These are phyloP conservation scores for Lycopodina hypogea DNA, from an alignment of 37 sponge, comb jelly and placozoan species.

Conservation along the genomic window DNA sequence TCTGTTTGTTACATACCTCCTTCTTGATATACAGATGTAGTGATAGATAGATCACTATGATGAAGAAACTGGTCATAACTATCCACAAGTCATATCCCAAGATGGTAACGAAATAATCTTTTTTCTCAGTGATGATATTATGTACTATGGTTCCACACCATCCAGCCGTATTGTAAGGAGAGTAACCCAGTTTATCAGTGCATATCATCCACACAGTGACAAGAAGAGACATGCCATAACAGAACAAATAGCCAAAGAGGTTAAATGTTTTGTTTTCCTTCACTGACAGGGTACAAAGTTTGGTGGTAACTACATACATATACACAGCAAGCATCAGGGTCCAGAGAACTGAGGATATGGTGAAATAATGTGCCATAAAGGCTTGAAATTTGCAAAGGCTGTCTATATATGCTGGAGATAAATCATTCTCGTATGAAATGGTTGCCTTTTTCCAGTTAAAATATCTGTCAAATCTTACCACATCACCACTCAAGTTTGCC, in stretches of 20 bases:
- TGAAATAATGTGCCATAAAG: conserved; percentile 27
- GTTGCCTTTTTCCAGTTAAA: conserved; percentile 8
- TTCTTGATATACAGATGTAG: conserved; percentile 21
- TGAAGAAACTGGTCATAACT: conserved; percentile 33
- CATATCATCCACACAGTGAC: conserved; percentile 44
- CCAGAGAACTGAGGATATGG: conserved; percentile 53
- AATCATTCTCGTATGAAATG: conserved; percentile 18
- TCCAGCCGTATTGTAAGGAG: conserved; percentile 63
- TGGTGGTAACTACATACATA: conserved; percentile 23
- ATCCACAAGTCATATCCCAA: conserved; percentile 57
- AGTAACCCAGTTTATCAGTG: conserved; percentile 46
- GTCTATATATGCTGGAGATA: neutral
- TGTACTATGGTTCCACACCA: conserved; percentile 52
- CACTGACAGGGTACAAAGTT: neutral
- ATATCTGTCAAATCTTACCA: conserved; percentile 20
- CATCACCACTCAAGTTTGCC: conserved; percentile 39
- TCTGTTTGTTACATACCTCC: conserved; percentile 27
- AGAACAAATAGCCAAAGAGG: conserved; percentile 5
- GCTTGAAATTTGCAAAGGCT: conserved; percentile 32
- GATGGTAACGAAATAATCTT: neutral
- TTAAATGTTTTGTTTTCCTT: neutral
- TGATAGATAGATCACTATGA: conserved; percentile 30
- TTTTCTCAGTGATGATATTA: neutral
- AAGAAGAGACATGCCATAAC: conserved; percentile 48
- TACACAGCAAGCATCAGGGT: conserved; percentile 53